phyloP scores from a whole-genome alignment of 2,797 vertebrate species.

The Cottoperca gobio region DNA sequence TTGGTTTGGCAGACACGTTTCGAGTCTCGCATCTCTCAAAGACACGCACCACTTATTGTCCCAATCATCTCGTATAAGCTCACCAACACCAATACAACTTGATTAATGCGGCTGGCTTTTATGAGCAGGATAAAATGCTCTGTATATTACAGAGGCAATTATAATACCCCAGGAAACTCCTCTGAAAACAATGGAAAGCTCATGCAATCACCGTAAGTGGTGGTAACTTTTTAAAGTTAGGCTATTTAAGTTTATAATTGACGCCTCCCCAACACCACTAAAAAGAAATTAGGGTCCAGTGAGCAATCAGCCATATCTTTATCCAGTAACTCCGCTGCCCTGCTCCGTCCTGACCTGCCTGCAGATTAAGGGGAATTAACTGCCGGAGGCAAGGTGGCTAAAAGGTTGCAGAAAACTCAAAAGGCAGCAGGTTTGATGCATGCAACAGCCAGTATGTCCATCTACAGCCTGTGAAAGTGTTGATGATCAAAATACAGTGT shows the following conservation, averaged over 20 bases:
- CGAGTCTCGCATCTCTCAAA: conserved; percentile 42
- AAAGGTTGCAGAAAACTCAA: conserved; percentile 24
- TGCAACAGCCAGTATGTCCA: background rate
- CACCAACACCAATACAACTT: conserved; percentile 56
- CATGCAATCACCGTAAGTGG: conserved; percentile 58
- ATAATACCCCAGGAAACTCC: conserved; percentile 54
- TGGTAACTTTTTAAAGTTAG: conserved; percentile 56
- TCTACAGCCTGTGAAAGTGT: background rate
- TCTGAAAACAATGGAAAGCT: conserved; percentile 58
- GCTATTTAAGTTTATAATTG: conserved; percentile 68
- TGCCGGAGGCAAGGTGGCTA: conserved; percentile 26
- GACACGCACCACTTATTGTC: conserved; percentile 70
- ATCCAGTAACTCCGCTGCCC: conserved; percentile 38
- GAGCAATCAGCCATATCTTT: conserved; percentile 53
- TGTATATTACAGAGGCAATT: conserved; percentile 69
- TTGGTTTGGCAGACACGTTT: conserved; percentile 54
- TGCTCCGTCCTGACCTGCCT: conserved; percentile 37
- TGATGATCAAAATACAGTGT: background rate
- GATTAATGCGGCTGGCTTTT: conserved; percentile 70
- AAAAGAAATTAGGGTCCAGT: conserved; percentile 54
- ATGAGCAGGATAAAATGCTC: conserved; percentile 62
- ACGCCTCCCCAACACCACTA: conserved; percentile 37
- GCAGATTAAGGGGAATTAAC: conserved; percentile 58
- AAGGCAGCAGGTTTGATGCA: conserved; percentile 17
- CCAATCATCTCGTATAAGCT: conserved; percentile 63